phyloP scores from a whole-genome alignment of 2,797 vertebrate species.

The Threskiornis aethiopicus region DNA sequence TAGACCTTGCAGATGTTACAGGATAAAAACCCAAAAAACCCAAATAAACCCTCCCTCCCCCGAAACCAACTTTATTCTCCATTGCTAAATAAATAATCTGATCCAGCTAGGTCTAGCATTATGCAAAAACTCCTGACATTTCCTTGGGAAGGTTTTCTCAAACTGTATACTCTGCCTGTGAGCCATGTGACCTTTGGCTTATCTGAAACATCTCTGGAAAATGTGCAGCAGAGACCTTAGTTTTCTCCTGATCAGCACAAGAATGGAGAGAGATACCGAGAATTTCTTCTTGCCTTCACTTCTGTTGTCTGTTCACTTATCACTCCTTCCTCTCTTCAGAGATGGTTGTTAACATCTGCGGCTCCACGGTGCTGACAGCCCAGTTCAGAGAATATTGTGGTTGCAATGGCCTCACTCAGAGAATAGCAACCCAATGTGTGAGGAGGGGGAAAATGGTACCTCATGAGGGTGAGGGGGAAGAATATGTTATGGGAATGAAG shows the following conservation, averaged over 20 bases:
- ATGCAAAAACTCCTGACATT: not conserved
- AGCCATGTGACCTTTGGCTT: not conserved
- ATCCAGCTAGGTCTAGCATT: not conserved
- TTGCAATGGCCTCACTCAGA: not conserved
- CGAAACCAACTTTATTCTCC: not conserved
- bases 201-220: not conserved
- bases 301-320: not conserved
- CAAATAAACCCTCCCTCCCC: not conserved
- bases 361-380: not conserved
- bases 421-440: not conserved
- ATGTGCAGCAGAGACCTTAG: not conserved
- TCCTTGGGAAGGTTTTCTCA: not conserved
- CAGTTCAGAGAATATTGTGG: not conserved
- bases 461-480: not conserved
- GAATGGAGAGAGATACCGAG: not conserved
- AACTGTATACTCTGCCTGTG: not conserved
- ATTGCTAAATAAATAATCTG: not conserved
- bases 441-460: not conserved
- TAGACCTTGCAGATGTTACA: not conserved
- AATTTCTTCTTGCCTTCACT: not conserved
- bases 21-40: not conserved
- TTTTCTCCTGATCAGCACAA: not conserved
- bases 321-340: not conserved
- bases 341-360: not conserved
- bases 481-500: not conserved